phyloP scores from a whole-genome alignment of 1,140 invertebrate genomes.

The Drosophila nasuta region DNA sequence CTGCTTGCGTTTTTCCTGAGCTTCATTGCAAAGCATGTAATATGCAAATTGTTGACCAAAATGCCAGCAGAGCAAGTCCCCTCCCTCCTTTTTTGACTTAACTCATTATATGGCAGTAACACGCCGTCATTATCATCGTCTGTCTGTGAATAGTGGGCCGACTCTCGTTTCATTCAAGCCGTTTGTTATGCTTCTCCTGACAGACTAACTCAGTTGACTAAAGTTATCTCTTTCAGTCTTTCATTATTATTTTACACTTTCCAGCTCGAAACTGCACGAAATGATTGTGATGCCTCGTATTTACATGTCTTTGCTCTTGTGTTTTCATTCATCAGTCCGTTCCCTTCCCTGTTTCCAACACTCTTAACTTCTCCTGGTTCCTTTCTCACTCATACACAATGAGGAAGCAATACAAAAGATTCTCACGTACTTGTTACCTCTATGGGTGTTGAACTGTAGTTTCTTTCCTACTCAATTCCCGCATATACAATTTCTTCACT shows the following conservation, averaged over 20 bases:
- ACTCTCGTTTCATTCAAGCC: constrained; percentile 61
- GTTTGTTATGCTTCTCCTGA: constrained; percentile 50
- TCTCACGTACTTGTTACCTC: constrained; percentile 76
- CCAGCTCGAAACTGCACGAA: constrained; percentile 57
- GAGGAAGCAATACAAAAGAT: constrained; percentile 78
- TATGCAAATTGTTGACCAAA: constrained; percentile 69
- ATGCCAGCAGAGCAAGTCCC: constrained; percentile 35
- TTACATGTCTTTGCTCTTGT: constrained; percentile 35
- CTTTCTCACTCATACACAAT: constrained; percentile 55
- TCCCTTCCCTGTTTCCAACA: not conserved
- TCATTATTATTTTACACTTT: constrained; percentile 61
- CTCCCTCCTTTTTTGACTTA: not conserved
- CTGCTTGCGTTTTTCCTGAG: constrained; percentile 68
- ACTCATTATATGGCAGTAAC: constrained; percentile 31
- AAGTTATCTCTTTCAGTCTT: constrained; percentile 39
- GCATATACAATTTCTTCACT: constrained; percentile 57
- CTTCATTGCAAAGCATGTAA: constrained; percentile 59
- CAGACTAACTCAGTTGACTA: constrained; percentile 47
- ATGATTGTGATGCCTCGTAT: constrained; percentile 55
- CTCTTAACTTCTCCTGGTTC: constrained; percentile 28
- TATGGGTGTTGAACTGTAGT: constrained; percentile 69
- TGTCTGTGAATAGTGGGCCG: constrained; percentile 14
- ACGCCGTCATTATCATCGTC: constrained; percentile 56
- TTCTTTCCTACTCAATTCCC: constrained; percentile 19
- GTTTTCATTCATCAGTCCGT: constrained; percentile 29